A percentile compares a stretch with the other conserved stretches of the same genome.
phyloP scores from a whole-genome alignment of 37 sponge, comb jelly and placozoan genomes.

The Beroe ovata region DNA sequence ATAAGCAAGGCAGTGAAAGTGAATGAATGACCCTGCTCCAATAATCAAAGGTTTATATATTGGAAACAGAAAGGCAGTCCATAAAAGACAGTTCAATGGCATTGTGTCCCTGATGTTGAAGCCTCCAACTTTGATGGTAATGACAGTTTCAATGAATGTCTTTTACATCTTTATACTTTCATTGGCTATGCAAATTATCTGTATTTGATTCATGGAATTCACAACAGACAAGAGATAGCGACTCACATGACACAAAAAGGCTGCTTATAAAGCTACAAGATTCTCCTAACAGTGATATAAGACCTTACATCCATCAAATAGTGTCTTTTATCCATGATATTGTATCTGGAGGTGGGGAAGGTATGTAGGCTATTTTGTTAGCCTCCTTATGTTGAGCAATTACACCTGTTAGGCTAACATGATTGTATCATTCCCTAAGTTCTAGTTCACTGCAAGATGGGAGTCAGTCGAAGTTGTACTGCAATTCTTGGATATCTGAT shows the following conservation, averaged over 20 bases:
- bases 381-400: background rate
- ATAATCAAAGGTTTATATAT: background rate
- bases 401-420: background rate
- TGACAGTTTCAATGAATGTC: no score
- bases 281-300: background rate
- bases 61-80: background rate
- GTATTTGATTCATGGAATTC: background rate
- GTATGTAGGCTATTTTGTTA: background rate
- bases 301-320: background rate
- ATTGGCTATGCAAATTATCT: background rate
- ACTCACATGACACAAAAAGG: background rate
- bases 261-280: background rate
- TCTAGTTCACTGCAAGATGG: constrained; percentile 77
- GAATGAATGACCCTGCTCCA: constrained; percentile 3
- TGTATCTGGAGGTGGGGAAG: constrained; percentile 17
- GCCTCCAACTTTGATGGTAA: background rate
- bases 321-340: background rate
- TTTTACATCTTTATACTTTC: background rate
- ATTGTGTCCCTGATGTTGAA: constrained; percentile 39
- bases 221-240: background rate
- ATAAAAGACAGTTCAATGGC: background rate
- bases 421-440: background rate
- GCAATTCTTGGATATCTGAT: constrained; percentile 76
- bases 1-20: no score
- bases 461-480: constrained; percentile 72